Evolutionary conservation across 2,888 invertebrate species (phyloP), one percentile per base, ranked within the genome.

Genomic region (Alviniconcha strummeri): DNA sequence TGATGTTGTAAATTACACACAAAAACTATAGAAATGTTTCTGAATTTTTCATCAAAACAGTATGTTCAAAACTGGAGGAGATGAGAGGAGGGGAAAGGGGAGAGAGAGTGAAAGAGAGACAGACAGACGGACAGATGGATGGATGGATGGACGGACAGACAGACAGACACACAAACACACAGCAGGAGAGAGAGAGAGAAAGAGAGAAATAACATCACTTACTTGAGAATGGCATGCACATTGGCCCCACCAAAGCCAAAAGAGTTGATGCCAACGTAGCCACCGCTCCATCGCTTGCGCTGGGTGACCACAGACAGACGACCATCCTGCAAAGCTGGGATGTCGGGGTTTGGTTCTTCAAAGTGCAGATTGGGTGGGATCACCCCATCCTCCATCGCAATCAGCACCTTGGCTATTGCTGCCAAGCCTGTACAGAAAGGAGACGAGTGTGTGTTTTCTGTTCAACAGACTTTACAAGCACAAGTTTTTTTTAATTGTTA

Each of bases 341-440:
- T 97, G 92, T 98, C 97, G 0, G 96, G 95, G 94, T 99, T 99
- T 1, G 99, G 98, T 54, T 93, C 94, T 83, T 95, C 94, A 94
- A 96, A 99, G 93, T 99, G 99, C 85, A 99, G 95, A 94, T 99
- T 99, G 52, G 95, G 96, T 3, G 99, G 99, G 89, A 99, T 97
- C 64, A 96, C 94, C 60, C 97, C 97, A 83, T 95, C 94, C 94
- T 99, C 98, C 97, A 99, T 98, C 19, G 98, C 97, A 85, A 99
- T 96, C 54, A 99, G 94, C 82, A 98, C 95, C 94, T 99, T 99
- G 15, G 97, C 97, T 87, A 99, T 95, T 1, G 98, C 97, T 92
- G 98, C 97, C 55, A 99, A 95, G 56, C 98, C 98, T 93, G 87
- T 5, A 89, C 85, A 67, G 36, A 83, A 78, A 76, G 7, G 54